Conservation (phyloP, 1,140 invertebrate species). For the Drosophila novamexicana region DNA sequence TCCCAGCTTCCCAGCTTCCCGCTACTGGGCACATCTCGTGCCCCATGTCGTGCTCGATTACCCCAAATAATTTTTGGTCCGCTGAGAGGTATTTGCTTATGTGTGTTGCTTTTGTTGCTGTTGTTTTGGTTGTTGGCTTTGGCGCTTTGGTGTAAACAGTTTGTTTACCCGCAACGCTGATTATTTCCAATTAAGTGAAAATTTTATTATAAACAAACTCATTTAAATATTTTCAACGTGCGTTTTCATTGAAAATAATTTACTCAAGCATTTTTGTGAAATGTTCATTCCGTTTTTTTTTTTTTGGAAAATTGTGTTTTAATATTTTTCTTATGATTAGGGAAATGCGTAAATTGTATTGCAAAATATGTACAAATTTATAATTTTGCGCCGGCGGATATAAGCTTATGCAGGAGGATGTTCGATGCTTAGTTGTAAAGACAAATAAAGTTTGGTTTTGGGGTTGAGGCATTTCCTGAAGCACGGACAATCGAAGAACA, state of each 20-base stretch:
- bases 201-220: slow-evolving; percentile 83
- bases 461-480: neutral
- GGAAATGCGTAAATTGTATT: slow-evolving; percentile 67
- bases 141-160: slow-evolving; percentile 55
- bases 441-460: slow-evolving; percentile 50
- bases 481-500: neutral
- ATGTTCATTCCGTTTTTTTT: slow-evolving; percentile 26
- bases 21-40: slow-evolving; percentile 40
- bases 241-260: slow-evolving; percentile 76
- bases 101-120: slow-evolving; percentile 34
- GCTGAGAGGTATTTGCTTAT: slow-evolving; percentile 37
- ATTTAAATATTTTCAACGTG: slow-evolving; percentile 78
- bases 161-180: slow-evolving; percentile 62
- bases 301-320: slow-evolving; percentile 48
- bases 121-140: slow-evolving; percentile 45
- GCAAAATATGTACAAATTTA: slow-evolving; percentile 33
- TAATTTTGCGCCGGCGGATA: slow-evolving; percentile 45
- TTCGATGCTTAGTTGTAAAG: slow-evolving; percentile 41
- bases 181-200: slow-evolving; percentile 83
- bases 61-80: slow-evolving; percentile 69
- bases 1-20: neutral
- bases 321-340: slow-evolving; percentile 38
- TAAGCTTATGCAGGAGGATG: slow-evolving; percentile 51
- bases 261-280: slow-evolving; percentile 46
- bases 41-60: slow-evolving; percentile 80